Conservation (phyloP, 2,113 vertebrate species). For the Hemibagrus wyckioides region DNA sequence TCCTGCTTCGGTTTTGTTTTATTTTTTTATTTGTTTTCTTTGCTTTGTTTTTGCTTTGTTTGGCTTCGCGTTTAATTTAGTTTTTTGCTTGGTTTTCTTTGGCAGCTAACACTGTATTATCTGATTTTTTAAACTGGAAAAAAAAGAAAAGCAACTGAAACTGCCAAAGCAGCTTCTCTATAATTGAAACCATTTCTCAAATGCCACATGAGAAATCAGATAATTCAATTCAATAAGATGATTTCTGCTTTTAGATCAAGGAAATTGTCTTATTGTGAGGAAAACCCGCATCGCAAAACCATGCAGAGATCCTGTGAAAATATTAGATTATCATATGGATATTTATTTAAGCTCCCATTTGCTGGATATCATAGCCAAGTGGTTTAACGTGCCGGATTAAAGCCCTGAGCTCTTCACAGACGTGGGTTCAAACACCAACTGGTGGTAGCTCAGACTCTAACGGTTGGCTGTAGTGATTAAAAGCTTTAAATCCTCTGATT, state of each 20-base stretch:
- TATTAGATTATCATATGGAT: not conserved
- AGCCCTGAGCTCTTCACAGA: not conserved
- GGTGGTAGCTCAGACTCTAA: not conserved
- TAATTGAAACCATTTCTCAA: not conserved
- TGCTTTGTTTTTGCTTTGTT: too few species aligned
- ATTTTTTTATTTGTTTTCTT: not conserved
- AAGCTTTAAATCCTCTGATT: not conserved
- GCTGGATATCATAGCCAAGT: not conserved
- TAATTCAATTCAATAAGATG: not conserved
- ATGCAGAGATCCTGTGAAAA: not conserved
- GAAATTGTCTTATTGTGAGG: not conserved
- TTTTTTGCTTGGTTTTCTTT: not conserved
- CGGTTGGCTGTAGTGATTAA: not conserved
- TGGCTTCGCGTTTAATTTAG: too few species aligned
- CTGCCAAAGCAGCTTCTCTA: not conserved
- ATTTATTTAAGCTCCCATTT: not conserved
- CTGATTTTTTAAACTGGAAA: not conserved
- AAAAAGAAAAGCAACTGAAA: not conserved
- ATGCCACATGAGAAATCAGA: not conserved
- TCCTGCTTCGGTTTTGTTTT: too few species aligned
- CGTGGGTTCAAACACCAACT: conserved; percentile 8
- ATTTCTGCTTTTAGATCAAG: not conserved
- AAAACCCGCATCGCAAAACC: not conserved
- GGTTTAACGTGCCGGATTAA: not conserved
- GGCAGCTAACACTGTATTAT: not conserved